Percentiles rank a stretch among this genome's conserved stretches.
These are phyloP conservation scores for Xanthostigma xanthostigma DNA, from an alignment of 2,888 invertebrate species.

Conservation along the genomic window DNA sequence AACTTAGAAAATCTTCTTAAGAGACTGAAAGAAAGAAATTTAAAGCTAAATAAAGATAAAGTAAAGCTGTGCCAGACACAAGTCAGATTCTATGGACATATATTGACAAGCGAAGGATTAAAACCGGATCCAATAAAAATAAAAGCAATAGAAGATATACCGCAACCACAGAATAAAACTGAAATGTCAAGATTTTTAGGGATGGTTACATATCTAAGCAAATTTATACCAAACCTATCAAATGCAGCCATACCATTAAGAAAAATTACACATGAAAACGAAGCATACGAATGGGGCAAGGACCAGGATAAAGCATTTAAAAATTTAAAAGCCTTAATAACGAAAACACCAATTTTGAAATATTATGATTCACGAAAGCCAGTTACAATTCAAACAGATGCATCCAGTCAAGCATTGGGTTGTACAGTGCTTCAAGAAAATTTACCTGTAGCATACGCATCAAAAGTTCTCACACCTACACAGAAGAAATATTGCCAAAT, in stretches of 20 bases:
- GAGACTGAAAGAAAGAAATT: constrained; percentile 8
- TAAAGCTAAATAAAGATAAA: constrained; percentile 14
- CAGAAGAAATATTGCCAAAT: constrained; percentile 8
- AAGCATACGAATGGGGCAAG: constrained; percentile 9
- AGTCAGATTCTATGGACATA: constrained; percentile 14
- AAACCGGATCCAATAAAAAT: constrained; percentile 5
- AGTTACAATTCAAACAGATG: constrained; percentile 9
- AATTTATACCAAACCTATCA: constrained; percentile 15
- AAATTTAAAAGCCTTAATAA: constrained; percentile 13
- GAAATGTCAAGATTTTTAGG: constrained; percentile 14
- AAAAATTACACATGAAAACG: constrained; percentile 11
- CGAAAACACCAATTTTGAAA: constrained; percentile 7
- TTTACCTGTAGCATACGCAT: constrained; percentile 7
- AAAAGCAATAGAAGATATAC: constrained; percentile 13
- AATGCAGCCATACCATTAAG: constrained; percentile 14
- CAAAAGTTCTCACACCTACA: constrained; percentile 6
- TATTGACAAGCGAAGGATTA: constrained; percentile 5
- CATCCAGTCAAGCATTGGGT: constrained; percentile 3
- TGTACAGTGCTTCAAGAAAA: constrained; percentile 6
- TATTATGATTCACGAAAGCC: constrained; percentile 9
- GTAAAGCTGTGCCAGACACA: constrained; percentile 7
- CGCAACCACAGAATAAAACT: constrained; percentile 10
- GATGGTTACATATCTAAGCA: constrained; percentile 13
- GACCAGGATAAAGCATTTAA: constrained; percentile 12
- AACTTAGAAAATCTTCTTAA: too few species aligned